phyloP scores from a whole-genome alignment of 2,797 vertebrate species.

The Falco peregrinus region DNA sequence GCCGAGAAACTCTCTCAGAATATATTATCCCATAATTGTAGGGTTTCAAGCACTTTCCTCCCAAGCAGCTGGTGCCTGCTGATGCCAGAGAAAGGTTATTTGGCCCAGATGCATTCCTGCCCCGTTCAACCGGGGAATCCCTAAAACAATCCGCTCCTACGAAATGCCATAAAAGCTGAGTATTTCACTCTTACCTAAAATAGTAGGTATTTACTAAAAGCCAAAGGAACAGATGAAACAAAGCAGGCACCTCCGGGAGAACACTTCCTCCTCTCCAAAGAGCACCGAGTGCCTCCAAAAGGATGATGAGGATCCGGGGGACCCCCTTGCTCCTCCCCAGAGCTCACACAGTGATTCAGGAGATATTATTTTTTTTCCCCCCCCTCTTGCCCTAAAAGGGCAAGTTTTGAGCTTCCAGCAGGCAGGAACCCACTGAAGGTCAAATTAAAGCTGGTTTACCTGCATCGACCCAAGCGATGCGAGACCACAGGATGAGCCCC shows the following conservation, averaged over 20 bases:
- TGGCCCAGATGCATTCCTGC: background rate
- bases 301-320: accelerated
- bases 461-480: background rate
- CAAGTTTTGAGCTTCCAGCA: background rate
- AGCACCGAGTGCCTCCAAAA: background rate
- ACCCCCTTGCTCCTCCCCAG: background rate
- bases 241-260: background rate
- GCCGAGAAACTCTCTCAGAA: background rate
- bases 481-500: background rate
- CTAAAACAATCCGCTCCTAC: background rate
- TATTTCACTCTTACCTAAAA: background rate
- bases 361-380: no score
- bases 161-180: background rate
- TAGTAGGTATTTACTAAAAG: background rate
- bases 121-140: background rate
- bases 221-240: background rate
- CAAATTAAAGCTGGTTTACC: background rate
- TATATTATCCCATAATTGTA: constrained; percentile 39
- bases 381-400: background rate
- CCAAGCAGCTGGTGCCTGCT: constrained; percentile 35
- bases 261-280: background rate
- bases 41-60: constrained; percentile 35
- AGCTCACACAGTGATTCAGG: background rate
- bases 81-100: constrained; percentile 2
- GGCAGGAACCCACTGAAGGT: background rate